These are phyloP conservation scores for Cydia pomonella DNA, from an alignment of 1,140 invertebrate genomes.

Conservation along the genomic window DNA sequence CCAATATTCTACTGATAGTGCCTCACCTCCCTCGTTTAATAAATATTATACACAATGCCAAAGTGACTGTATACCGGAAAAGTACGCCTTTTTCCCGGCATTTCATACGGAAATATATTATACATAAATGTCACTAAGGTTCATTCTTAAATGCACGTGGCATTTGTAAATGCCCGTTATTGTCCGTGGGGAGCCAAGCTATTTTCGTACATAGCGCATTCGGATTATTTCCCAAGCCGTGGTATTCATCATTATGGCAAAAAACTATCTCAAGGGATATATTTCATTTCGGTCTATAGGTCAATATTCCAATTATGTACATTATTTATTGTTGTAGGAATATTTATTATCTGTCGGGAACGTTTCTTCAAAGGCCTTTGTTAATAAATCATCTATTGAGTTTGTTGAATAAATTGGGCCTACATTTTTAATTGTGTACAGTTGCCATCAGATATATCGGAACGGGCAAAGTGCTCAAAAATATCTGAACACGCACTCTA, in stretches of 20 bases:
- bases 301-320: not conserved
- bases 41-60: constrained; percentile 31
- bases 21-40: constrained; percentile 19
- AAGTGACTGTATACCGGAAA: constrained; percentile 18
- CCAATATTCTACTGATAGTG: constrained; percentile 26
- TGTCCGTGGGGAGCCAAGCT: constrained; percentile 1
- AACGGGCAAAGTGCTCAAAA: too few relatives aligned
- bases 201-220: constrained; percentile 1
- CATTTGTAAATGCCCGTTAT: not conserved
- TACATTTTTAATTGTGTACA: not conserved
- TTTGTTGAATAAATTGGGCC: not conserved
- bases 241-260: not conserved
- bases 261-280: not conserved
- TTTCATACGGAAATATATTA: constrained; percentile 6
- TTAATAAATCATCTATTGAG: constrained; percentile 10
- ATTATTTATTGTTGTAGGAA: not conserved
- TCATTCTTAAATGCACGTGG: not conserved
- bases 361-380: not conserved
- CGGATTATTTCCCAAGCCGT: not conserved
- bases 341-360: not conserved
- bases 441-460: too few relatives aligned
- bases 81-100: not conserved
- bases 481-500: too few relatives aligned
- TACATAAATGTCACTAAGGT: not conserved
- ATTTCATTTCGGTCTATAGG: not conserved